Base-by-base conservation (phyloP, 1,140 invertebrate genomes). In the Leptopilina boulardi region DNA sequence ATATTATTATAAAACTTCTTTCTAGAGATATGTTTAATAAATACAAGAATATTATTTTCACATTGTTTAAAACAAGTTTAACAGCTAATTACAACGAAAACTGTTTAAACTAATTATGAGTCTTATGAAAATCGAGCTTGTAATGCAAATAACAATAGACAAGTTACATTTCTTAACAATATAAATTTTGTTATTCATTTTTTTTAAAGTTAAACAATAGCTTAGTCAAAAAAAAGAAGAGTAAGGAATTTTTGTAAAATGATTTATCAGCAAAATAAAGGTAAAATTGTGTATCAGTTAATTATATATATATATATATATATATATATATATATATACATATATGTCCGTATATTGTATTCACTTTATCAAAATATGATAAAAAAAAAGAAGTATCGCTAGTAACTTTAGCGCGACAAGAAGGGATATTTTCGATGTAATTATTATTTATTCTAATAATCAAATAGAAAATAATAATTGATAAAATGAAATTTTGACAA, bases 401-500 rank as follows among this genome's bases (percentile, higher is more conserved):
- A 66, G 26, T 10, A 30, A 6, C 26, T 15, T n/a, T 15, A 4
- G 23, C 5, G 47, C 9, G n/a, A 51, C 59, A 26, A 66, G 11
- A 13, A 66, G 21, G 15, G 1, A 3, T 38, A 9, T 34, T 34
- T 2, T 34, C 30, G 30, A 6, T 34, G 30, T 3, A 34, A 38
- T 38, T 38, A 6, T 6, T n/a, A n/a, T 38, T 38, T 38, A 6
- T 38, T 38, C 34, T 38, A n/a, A 38, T 38, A 8, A 38, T 73
- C 19, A 47, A 51, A 77, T 5, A 81, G 77, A 4, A 51, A n/a
- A 38, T 3, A 10, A 13, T 19, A 30, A 18, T 15, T 19, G 15
- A 73, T 26, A 5, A n/a, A 59, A 76, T 70, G 42, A 30, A 54
- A 75, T 73, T n/a, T n/a, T 44, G 47, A 73, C n/a, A 78, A 70